Percentiles rank a stretch among this genome's conserved stretches.
Evolutionary conservation across 2,888 invertebrate species (phyloP).

Genomic region (Andrena fulva): DNA sequence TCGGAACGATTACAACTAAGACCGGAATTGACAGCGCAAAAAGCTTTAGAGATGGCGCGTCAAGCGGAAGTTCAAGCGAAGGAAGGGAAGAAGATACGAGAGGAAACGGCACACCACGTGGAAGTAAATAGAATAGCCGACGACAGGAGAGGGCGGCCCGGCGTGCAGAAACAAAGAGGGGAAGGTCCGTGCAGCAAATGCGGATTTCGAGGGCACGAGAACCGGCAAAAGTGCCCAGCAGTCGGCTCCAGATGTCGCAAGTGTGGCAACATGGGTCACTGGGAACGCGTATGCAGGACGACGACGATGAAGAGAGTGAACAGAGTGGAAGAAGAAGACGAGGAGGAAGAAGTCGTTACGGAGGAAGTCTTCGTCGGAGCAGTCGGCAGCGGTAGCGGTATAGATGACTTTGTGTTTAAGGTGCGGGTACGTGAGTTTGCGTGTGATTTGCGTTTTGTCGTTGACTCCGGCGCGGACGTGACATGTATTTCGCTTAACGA

Average conservation of each 20-base stretch:
- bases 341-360: not conserved
- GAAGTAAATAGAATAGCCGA: not conserved
- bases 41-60: not conserved
- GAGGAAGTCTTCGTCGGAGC: not conserved
- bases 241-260: not conserved
- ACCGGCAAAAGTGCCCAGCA: not conserved
- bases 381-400: not conserved
- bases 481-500: not conserved
- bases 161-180: not conserved
- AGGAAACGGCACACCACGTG: not conserved
- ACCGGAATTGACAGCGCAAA: not conserved
- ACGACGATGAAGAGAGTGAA: not conserved
- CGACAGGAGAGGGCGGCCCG: not conserved
- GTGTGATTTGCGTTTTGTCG: not conserved
- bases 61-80: conserved; percentile 4
- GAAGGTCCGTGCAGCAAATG: not conserved
- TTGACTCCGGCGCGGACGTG: not conserved
- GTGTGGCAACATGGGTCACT: not conserved
- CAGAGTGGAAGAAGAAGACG: conserved; percentile 2
- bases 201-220: not conserved
- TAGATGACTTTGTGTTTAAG: not conserved
- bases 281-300: not conserved
- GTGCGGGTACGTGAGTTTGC: not conserved
- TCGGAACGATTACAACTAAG: not conserved
- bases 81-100: conserved; percentile 10